Base-by-base conservation (phyloP, 2,797 vertebrate genomes). In the Bradypodion pumilum region DNA sequence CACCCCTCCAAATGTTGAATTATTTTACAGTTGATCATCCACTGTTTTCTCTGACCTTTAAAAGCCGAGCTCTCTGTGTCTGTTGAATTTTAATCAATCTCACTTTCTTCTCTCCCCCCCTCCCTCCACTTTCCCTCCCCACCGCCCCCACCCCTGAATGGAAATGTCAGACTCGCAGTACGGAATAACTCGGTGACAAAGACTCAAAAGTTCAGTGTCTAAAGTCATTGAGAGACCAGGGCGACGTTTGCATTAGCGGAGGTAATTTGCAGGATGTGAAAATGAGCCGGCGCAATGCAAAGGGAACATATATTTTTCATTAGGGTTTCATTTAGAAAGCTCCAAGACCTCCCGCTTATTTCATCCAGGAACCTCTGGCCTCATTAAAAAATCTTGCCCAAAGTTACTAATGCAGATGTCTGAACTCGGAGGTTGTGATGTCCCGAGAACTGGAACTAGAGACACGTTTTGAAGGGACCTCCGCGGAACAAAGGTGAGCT, bases 41-140 rank as follows among this genome's bases (percentile, higher is more conserved):
- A 85, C 93, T 91, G 93, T 95, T 94, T 95, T 94, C 42, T 87
- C 91, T 89, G 95, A 96, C 96, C 95, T 96, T 96, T 96, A 96
- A 95, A 95, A 95, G 94, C 94, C 76, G 92, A 96, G 91, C 92
- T 80, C 92, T 93, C 94, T 93, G 94, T 91, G 95, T 91, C 93
- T 93, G 92, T 92, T 96, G 96, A 96, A 96, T 96, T 96, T 95
- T 96, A 96, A 96, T 96, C 96, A 95, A 95, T 96, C 95, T 94
- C 94, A 94, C 52, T 27, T 49, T 68, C 16, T 23, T 25, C 74
- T n/a, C 87, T 74, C 70, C 88, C 92, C 92, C 91, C 89, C 85
- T 93, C 92, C 93, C 87, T 73, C 42, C 27, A 5, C 23, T 7
- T 72, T 95, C 94, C 95, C 95, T 95, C 94, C 62, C 89, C 91